phyloP scores from a whole-genome alignment of 2,113 vertebrate genomes.

The Taxidea taxus region DNA sequence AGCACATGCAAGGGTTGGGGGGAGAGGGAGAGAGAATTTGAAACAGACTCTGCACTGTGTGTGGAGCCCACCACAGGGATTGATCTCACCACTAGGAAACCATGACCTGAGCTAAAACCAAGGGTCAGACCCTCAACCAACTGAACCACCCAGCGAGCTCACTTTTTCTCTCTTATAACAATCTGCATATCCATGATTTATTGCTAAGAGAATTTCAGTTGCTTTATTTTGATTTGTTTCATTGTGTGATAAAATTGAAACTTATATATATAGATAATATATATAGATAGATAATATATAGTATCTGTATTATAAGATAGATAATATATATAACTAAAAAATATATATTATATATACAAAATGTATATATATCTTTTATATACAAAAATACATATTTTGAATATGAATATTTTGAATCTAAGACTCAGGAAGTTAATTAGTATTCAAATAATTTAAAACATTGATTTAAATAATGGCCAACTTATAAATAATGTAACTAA shows the following conservation, averaged over 20 bases:
- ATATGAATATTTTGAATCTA: background rate
- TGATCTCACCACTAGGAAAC: background rate
- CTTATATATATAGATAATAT: background rate
- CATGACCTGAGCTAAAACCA: background rate
- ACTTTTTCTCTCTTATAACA: background rate
- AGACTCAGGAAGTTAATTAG: background rate
- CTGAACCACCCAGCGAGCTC: background rate
- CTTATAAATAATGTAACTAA: background rate
- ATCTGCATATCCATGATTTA: background rate
- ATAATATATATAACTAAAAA: no score
- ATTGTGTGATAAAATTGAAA: background rate
- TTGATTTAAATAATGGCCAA: background rate
- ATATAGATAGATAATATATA: no score
- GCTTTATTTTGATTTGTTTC: background rate
- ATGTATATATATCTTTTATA: background rate
- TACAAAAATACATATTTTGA: background rate
- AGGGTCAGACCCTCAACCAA: background rate
- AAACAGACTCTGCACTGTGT: background rate
- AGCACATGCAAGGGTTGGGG: background rate
- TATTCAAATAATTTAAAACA: background rate
- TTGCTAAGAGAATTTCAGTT: background rate
- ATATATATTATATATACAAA: background rate
- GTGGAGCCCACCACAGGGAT: background rate
- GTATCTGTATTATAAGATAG: no score
- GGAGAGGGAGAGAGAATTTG: background rate